Evolutionary conservation across 2,888 invertebrate genomes (phyloP).

Genomic region (Antitype chi): DNA sequence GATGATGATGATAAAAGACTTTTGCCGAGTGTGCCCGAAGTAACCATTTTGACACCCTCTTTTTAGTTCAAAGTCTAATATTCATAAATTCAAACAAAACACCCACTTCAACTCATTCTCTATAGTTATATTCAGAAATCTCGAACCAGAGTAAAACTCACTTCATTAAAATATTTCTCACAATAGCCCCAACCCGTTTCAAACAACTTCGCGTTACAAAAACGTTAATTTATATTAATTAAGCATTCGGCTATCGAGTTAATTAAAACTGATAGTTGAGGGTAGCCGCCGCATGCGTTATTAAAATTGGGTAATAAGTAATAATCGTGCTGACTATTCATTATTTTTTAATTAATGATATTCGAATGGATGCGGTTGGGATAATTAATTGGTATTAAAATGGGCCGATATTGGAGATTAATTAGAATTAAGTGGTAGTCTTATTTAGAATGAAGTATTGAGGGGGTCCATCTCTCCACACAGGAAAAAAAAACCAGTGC

Average conservation of each 20-base stretch:
- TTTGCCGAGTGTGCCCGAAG: no score
- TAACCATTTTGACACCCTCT: not conserved
- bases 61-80: not conserved
- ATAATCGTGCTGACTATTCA: slow-evolving; percentile 56
- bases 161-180: not conserved
- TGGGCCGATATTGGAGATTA: not conserved
- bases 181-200: slow-evolving; percentile 12
- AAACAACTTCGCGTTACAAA: slow-evolving; percentile 41
- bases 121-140: not conserved
- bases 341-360: slow-evolving; percentile 65
- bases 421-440: not conserved
- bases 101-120: not conserved
- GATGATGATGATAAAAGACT: no score
- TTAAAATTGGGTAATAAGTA: slow-evolving; percentile 62
- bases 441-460: not conserved
- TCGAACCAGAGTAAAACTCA: slow-evolving; percentile 3
- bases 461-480: not conserved
- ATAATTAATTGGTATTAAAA: slow-evolving; percentile 38
- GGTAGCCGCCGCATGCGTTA: slow-evolving; percentile 53
- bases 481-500: no score
- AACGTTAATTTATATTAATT: slow-evolving; percentile 70
- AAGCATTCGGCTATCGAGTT: slow-evolving; percentile 62
- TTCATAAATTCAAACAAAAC: not conserved
- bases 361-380: slow-evolving; percentile 39
- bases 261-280: slow-evolving; percentile 73